Conservation (phyloP, 2,113 vertebrate species). For the Coracopsis vasa region DNA sequence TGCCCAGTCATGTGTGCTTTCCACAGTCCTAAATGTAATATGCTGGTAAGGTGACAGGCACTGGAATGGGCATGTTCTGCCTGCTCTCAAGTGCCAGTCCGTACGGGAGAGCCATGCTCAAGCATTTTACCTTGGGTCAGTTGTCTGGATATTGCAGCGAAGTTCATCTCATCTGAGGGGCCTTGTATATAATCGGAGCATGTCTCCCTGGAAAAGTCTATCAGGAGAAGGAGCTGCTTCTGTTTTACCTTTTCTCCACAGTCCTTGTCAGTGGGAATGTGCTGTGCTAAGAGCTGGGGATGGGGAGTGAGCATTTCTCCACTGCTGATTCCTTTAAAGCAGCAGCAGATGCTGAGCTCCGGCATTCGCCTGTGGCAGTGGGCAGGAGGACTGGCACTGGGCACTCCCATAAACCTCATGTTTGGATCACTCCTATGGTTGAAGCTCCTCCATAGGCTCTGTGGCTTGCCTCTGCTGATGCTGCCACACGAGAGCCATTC, state of each 20-base stretch:
- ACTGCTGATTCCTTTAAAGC: background rate
- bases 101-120: accelerated
- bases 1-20: accelerated
- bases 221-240: background rate
- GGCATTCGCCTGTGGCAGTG: background rate
- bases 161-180: background rate
- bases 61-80: background rate
- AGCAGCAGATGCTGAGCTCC: background rate
- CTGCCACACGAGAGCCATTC: background rate
- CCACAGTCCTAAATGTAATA: background rate
- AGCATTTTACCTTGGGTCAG: background rate
- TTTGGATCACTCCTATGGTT: background rate
- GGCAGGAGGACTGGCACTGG: background rate
- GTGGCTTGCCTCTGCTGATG: background rate
- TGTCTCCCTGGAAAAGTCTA: background rate
- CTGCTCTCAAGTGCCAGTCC: background rate
- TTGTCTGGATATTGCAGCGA: background rate
- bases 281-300: background rate
- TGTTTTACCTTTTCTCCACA: background rate
- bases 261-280: background rate
- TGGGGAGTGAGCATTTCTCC: background rate
- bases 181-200: background rate
- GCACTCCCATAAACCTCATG: background rate
- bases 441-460: background rate
- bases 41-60: background rate